phyloP scores from a whole-genome alignment of 2,888 invertebrate species.

The Drosophila formosana region DNA sequence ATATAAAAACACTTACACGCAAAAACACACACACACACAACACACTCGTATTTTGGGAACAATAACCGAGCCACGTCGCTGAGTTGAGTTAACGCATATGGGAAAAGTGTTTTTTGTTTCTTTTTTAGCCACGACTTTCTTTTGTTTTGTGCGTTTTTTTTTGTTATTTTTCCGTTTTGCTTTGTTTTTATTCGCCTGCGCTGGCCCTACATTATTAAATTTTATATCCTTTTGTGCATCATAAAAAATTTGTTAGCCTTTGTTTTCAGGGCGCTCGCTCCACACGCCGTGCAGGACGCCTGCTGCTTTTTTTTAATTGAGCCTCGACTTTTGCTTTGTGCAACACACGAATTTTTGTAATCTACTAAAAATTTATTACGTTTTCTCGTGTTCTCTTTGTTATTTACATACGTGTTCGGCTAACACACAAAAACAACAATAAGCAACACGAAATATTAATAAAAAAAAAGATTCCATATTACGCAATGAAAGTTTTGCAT shows the following conservation, averaged over 20 bases:
- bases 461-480: constrained; percentile 18
- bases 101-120: constrained; percentile 45
- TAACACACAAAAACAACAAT: constrained; percentile 16
- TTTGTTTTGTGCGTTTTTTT: constrained; percentile 17
- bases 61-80: constrained; percentile 41
- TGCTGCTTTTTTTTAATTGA: constrained; percentile 66
- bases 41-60: constrained; percentile 25
- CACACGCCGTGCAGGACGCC: constrained; percentile 22
- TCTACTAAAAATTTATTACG: constrained; percentile 74
- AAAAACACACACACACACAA: constrained; percentile 16
- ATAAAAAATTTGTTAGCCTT: constrained; percentile 70
- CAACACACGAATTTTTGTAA: constrained; percentile 59
- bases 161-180: constrained; percentile 8
- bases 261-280: constrained; percentile 50
- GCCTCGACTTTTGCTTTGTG: constrained; percentile 50
- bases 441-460: constrained; percentile 6
- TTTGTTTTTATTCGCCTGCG: constrained; percentile 22
- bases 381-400: constrained; percentile 46
- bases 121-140: constrained; percentile 32
- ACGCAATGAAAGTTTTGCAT: constrained; percentile 52
- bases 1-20: constrained; percentile 19
- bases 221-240: constrained; percentile 65
- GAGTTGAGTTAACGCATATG: constrained; percentile 78
- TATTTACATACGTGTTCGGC: constrained; percentile 52
- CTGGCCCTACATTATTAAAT: constrained; percentile 73